Percentiles rank a stretch among this genome's conserved stretches.
Evolutionary conservation across 2,113 vertebrate genomes (phyloP).

Genomic region (Entosphenus tridentatus): DNA sequence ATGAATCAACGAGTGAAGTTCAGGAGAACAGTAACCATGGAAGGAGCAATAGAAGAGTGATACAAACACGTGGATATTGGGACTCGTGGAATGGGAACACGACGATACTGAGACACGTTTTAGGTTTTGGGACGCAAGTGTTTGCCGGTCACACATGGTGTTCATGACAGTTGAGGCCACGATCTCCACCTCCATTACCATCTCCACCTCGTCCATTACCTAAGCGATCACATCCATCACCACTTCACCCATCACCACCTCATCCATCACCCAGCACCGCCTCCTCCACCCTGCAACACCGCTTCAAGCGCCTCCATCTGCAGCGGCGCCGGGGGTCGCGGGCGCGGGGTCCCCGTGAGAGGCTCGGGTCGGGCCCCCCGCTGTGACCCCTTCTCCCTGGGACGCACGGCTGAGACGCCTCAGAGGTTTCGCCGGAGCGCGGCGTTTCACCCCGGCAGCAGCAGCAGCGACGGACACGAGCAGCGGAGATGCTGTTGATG

Average conservation of each 20-base stretch:
- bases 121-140: too few relatives aligned
- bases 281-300: not conserved
- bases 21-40: too few relatives aligned
- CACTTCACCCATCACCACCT: not conserved
- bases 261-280: not conserved
- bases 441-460: not conserved
- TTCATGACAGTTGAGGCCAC: not conserved
- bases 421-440: not conserved
- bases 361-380: not conserved
- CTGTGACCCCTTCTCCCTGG: not conserved
- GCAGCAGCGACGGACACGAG: not conserved
- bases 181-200: not conserved
- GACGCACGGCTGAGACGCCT: not conserved
- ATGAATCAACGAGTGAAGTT: too few relatives aligned
- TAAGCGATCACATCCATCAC: not conserved
- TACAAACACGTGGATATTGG: too few relatives aligned
- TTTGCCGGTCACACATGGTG: too few relatives aligned
- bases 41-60: too few relatives aligned
- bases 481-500: too few relatives aligned
- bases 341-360: not conserved
- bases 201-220: not conserved
- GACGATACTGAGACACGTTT: too few relatives aligned
- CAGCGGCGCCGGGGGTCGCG: not conserved
- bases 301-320: not conserved
- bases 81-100: too few relatives aligned